Evolutionary conservation across 2,113 vertebrate species (phyloP).

Genomic region (Austrofundulus limnaeus): DNA sequence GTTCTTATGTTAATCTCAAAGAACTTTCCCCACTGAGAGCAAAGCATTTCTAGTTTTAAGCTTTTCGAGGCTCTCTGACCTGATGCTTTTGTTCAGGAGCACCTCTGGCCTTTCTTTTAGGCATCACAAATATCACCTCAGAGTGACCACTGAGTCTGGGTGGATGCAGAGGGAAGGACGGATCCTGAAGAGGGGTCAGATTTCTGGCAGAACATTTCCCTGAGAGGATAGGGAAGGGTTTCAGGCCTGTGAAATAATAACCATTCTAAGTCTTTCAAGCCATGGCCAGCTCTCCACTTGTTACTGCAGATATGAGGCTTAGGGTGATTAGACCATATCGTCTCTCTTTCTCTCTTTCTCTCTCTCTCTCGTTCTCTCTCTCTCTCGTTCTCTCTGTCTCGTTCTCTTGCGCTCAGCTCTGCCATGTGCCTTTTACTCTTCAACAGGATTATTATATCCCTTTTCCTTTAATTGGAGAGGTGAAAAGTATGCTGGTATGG

Average conservation of each 20-base stretch:
- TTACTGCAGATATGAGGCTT: conserved; percentile 64
- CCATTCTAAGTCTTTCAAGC: conserved; percentile 63
- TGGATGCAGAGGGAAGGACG: conserved; percentile 14
- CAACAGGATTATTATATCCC: conserved; percentile 63
- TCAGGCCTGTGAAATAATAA: conserved; percentile 60
- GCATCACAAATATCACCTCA: conserved; percentile 40
- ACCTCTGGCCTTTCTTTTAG: conserved; percentile 51
- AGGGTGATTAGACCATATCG: conserved; percentile 63
- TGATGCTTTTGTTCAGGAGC: conserved; percentile 47
- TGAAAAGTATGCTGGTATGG: conserved; percentile 46
- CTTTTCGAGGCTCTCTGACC: conserved; percentile 47
- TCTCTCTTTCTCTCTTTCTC: conserved; percentile 19
- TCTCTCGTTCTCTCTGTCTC: conserved; percentile 1
- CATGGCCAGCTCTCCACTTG: conserved; percentile 42
- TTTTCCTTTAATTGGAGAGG: conserved; percentile 61
- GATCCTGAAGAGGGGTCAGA: conserved; percentile 10
- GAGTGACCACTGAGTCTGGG: conserved; percentile 44
- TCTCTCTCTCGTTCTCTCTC: background rate
- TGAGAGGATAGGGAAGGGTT: conserved; percentile 42
- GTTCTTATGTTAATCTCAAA: conserved; percentile 59
- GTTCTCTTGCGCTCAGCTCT: conserved; percentile 9
- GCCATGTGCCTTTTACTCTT: conserved; percentile 49
- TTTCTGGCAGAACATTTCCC: conserved; percentile 38
- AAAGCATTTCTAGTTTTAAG: conserved; percentile 51
- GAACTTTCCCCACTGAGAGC: conserved; percentile 54